Evolutionary conservation across 1,140 invertebrate genomes (phyloP).

Genomic region (Conus betulinus): DNA sequence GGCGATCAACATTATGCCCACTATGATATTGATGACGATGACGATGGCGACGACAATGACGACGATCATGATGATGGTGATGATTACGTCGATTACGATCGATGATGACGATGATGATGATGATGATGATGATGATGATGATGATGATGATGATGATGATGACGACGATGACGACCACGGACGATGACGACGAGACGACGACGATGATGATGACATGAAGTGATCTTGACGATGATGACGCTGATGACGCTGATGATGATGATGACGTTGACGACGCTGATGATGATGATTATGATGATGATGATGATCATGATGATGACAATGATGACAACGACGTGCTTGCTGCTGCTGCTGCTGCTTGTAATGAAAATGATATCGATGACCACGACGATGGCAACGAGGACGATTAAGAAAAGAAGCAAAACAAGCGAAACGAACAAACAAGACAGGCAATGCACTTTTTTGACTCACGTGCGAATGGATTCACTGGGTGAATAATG

Average conservation of each 20-base stretch:
- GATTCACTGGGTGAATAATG: too few species aligned
- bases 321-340: not conserved
- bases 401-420: too few species aligned
- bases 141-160: not conserved
- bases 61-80: not conserved
- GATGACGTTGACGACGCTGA: too few species aligned
- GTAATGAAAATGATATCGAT: not conserved
- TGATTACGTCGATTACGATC: not conserved
- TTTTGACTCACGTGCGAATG: too few species aligned
- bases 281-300: too few species aligned
- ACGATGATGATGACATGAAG: not conserved
- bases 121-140: not conserved
- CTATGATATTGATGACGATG: not conserved
- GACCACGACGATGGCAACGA: not conserved
- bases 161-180: not conserved
- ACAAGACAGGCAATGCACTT: too few species aligned
- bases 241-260: not conserved
- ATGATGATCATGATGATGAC: not conserved
- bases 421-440: too few species aligned
- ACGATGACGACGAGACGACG: not conserved
- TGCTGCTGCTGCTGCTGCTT: not conserved
- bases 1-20: not conserved
- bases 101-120: not conserved
- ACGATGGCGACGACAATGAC: not conserved
- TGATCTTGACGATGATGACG: not conserved